Percentiles rank a stretch among this genome's conserved stretches.
These are phyloP conservation scores for Scotopteryx bipunctaria DNA, from an alignment of 2,888 invertebrate species.

Conservation along the genomic window DNA sequence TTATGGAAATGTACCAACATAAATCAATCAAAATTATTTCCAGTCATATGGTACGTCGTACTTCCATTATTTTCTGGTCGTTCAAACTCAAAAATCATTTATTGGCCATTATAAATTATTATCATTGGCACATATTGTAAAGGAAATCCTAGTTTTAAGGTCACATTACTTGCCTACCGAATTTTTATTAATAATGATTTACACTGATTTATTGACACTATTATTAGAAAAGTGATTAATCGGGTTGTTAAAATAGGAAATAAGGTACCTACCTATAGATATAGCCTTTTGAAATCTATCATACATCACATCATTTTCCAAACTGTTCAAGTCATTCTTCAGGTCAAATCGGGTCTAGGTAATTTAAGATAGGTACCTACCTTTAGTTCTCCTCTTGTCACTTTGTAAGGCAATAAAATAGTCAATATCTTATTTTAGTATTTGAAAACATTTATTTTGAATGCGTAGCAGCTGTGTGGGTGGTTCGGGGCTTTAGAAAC, in stretches of 20 bases:
- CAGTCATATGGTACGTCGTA: background rate
- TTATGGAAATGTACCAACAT: too few relatives aligned
- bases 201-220: slow-evolving; percentile 9
- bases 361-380: too few relatives aligned
- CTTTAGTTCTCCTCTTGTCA: too few relatives aligned
- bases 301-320: background rate
- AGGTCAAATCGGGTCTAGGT: too few relatives aligned
- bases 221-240: background rate
- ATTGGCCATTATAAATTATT: slow-evolving; percentile 8
- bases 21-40: too few relatives aligned
- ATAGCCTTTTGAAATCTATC: background rate
- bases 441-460: slow-evolving; percentile 15
- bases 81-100: slow-evolving; percentile 8
- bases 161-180: slow-evolving; percentile 6
- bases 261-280: background rate
- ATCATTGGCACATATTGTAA: slow-evolving; percentile 17
- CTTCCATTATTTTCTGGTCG: background rate
- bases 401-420: background rate
- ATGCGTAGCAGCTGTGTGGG: slow-evolving; percentile 8
- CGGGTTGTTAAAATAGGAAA: background rate
- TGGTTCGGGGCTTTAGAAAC: slow-evolving; percentile 25
- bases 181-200: slow-evolving; percentile 2
- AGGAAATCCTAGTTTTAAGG: slow-evolving; percentile 28
- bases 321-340: too few relatives aligned
- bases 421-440: slow-evolving; percentile 5